Percentiles rank a stretch among this genome's conserved stretches.
phyloP scores from a whole-genome alignment of 2,113 vertebrate species.

The Corythornis madagascariensis region DNA sequence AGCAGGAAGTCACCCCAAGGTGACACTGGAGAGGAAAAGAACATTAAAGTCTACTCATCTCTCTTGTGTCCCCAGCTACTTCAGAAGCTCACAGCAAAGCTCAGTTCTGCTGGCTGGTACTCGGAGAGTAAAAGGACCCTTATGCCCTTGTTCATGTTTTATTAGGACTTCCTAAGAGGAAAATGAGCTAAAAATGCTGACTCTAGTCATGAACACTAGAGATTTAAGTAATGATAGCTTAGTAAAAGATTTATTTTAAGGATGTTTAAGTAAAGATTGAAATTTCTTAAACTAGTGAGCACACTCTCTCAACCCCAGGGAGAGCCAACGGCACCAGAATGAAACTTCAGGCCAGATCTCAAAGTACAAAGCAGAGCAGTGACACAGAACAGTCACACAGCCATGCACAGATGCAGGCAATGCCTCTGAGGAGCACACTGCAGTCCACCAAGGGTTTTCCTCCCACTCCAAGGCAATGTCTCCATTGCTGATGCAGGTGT shows the following conservation, averaged over 20 bases:
- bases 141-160: constrained; percentile 8
- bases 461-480: not conserved
- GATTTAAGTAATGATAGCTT: not conserved
- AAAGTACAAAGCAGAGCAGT: not conserved
- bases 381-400: not conserved
- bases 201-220: not conserved
- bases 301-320: not conserved
- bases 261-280: not conserved
- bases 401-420: not conserved
- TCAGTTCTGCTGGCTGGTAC: not conserved
- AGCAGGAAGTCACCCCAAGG: constrained; percentile 42
- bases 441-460: not conserved
- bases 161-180: constrained; percentile 4
- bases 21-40: constrained; percentile 38
- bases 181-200: constrained; percentile 51
- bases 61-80: constrained; percentile 32
- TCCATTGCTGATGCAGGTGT: not conserved
- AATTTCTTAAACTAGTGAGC: not conserved
- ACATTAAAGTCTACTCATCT: constrained; percentile 18
- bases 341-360: not conserved
- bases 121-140: not conserved
- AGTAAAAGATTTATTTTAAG: not conserved
- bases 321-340: not conserved
- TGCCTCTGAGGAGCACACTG: not conserved
- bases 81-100: constrained; percentile 42